Base-by-base conservation (phyloP, 1,140 invertebrate species). In the Limonius californicus region DNA sequence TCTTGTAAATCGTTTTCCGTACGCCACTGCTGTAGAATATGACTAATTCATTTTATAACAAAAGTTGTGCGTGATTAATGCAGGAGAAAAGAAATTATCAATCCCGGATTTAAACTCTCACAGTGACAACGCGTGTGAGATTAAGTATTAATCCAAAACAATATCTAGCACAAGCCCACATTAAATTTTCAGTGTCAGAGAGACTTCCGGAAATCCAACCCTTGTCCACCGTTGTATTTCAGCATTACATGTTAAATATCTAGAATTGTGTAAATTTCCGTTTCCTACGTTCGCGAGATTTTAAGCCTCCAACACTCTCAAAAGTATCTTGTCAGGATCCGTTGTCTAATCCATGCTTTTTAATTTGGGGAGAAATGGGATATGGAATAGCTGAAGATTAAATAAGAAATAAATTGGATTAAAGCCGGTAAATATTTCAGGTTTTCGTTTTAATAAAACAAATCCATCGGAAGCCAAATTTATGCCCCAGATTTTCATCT, bases 391-490 rank as follows among this genome's bases (percentile, higher is more conserved):
- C n/a, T 39, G 8, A 9, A 12, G 35, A 39, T 50, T 21, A 50
- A 50, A 19, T 50, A 50, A 50, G 45, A 50, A 18, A 50, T 50
- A 50, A 50, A 50, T 50, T 50, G 45, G 45, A 19, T 21, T 50
- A 50, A 50, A 50, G 15, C 7, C 16, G 3, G 16, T 50, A 21
- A 50, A 50, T 50, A 50, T 50, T 50, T 50, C 45, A 50, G 16
- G 45, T 50, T 50, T 18, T 7, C 45, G 45, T 50, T 50, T 50
- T 50, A 50, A 50, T 50, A 50, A 50, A 50, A 50, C 45, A 50
- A 50, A 50, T 50, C 45, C 45, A 50, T 50, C 19, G 45, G 45
- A 50, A 50, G 45, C 45, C 45, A 50, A 50, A 50, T 50, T 50
- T 50, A 50, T 50, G 16, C 45, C 45, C 16, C 7, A 50, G 45